phyloP scores from a whole-genome alignment of 2,888 invertebrate species.

The Philonicus albiceps region DNA sequence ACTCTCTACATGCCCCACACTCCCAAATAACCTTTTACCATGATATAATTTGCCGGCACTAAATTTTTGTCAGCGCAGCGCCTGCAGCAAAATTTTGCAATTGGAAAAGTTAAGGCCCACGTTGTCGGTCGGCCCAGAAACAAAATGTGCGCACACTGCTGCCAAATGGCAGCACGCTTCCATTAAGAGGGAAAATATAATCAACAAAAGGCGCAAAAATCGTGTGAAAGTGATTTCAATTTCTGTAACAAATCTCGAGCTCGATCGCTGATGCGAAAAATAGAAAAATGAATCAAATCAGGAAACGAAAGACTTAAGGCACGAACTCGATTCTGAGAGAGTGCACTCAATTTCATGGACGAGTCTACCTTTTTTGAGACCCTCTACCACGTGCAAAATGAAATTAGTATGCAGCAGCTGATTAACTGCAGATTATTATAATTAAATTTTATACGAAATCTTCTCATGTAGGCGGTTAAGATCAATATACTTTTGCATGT shows the following conservation, averaged over 20 bases:
- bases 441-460: neutral
- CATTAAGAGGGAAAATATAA: neutral
- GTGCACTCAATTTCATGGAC: neutral
- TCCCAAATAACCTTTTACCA: neutral
- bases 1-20: neutral
- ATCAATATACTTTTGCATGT: neutral
- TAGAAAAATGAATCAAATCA: neutral
- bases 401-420: neutral
- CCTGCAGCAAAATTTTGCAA: neutral
- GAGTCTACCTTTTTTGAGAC: neutral
- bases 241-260: neutral
- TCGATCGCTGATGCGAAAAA: neutral
- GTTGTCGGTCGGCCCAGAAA: neutral
- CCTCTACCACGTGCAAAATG: neutral
- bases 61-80: neutral
- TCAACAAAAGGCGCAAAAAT: neutral
- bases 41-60: neutral
- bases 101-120: neutral
- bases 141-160: neutral
- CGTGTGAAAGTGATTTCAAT: conserved; percentile 8
- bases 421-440: neutral
- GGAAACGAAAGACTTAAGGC: conserved; percentile 24
- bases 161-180: neutral
- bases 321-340: conserved; percentile 1
- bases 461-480: neutral